Conservation (phyloP, 2,888 invertebrate species). For the Euzetes globulus region DNA sequence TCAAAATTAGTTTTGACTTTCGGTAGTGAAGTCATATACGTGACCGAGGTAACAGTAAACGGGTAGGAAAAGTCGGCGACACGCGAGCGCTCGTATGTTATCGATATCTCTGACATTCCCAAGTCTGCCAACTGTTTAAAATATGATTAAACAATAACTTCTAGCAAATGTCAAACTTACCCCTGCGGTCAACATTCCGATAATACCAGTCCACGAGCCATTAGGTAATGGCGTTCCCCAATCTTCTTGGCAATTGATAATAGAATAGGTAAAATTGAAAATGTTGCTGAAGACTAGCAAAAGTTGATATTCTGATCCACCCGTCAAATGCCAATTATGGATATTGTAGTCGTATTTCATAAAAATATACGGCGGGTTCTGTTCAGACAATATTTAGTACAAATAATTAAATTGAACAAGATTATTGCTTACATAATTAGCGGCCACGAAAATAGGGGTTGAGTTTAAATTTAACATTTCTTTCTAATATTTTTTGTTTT, state of each 20-base stretch:
- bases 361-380: slow-evolving; percentile 5
- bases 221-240: not conserved
- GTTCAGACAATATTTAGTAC: not conserved
- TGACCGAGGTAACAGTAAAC: not conserved
- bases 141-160: not conserved
- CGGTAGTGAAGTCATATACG: slow-evolving; percentile 8
- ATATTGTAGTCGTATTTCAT: not conserved
- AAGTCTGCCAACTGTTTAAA: not conserved
- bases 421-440: no score
- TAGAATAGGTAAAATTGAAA: slow-evolving; percentile 2
- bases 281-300: not conserved
- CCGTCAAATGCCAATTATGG: not conserved
- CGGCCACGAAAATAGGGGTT: no score
- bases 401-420: no score
- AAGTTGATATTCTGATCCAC: not conserved
- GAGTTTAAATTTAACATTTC: no score
- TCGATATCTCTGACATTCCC: slow-evolving; percentile 9
- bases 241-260: not conserved
- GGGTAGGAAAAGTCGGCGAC: not conserved
- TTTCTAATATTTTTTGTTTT: no score
- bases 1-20: not conserved
- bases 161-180: not conserved
- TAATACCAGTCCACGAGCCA: not conserved
- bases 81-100: not conserved
- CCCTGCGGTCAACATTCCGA: not conserved